Conservation (phyloP, 2,888 invertebrate species). For the Tachina fera region DNA sequence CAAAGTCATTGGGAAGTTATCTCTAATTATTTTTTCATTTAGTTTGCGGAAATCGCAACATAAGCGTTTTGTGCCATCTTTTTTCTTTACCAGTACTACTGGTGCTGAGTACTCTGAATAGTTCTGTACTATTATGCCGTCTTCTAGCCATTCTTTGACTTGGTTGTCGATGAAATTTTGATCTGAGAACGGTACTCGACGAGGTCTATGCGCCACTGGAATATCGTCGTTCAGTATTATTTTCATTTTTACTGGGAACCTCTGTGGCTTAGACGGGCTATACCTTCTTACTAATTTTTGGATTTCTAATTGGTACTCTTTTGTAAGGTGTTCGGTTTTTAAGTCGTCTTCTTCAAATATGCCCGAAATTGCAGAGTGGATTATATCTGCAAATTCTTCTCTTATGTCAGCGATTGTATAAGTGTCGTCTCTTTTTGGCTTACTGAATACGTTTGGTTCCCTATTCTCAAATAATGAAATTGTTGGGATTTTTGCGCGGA, state of each 20-base stretch:
- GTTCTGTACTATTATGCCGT: conserved; percentile 64
- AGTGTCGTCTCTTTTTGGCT: neutral
- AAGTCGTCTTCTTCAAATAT: neutral
- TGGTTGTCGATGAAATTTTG: conserved; percentile 54
- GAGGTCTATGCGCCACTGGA: conserved; percentile 39
- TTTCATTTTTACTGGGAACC: conserved; percentile 31
- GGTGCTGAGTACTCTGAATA: conserved; percentile 57
- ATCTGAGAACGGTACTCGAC: conserved; percentile 38
- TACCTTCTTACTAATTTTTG: neutral
- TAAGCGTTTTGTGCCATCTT: conserved; percentile 62
- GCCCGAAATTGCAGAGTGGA: neutral
- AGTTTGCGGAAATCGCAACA: conserved; percentile 71
- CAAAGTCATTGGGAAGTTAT: conserved; percentile 70
- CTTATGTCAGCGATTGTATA: neutral
- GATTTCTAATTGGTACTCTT: neutral
- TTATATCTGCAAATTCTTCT: neutral
- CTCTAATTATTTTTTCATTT: conserved; percentile 70
- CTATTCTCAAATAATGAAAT: neutral
- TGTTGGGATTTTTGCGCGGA: conserved; percentile 25
- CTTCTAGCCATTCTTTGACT: conserved; percentile 48
- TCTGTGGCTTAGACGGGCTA: conserved; percentile 1
- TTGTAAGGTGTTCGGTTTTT: neutral
- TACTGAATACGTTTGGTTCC: neutral
- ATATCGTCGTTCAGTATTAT: conserved; percentile 47
- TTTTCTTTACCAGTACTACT: conserved; percentile 66